phyloP scores from a whole-genome alignment of 2,797 vertebrate species.

The Okamejei kenojei region DNA sequence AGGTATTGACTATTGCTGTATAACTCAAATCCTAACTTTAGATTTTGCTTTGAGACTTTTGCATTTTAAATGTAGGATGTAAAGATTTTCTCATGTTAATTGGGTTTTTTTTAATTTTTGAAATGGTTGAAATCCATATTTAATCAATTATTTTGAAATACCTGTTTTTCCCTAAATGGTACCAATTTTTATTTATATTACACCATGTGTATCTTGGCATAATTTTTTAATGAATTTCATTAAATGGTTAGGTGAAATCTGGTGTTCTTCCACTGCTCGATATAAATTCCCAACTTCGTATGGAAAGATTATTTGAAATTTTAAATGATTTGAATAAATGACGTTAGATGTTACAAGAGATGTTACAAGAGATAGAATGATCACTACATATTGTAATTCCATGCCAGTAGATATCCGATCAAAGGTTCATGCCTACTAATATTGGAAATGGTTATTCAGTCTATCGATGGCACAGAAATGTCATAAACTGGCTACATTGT shows the following conservation, averaged over 20 bases:
- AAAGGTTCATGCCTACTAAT: not conserved
- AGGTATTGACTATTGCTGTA: not conserved
- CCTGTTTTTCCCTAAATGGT: not conserved
- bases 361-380: not conserved
- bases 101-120: not conserved
- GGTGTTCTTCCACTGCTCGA: not conserved
- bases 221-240: not conserved
- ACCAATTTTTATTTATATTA: not conserved
- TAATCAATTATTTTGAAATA: not conserved
- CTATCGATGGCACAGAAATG: not conserved
- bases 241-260: not conserved
- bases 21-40: not conserved
- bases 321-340: not conserved
- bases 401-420: not conserved
- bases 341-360: not conserved
- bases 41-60: not conserved
- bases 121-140: not conserved
- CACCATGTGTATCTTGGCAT: not conserved
- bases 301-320: not conserved
- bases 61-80: not conserved
- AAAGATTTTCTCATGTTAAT: not conserved
- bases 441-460: not conserved
- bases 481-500: not conserved
- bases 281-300: not conserved
- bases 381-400: not conserved